phyloP scores from a whole-genome alignment of 2,797 vertebrate species.

The Pseudomugil gertrudae region DNA sequence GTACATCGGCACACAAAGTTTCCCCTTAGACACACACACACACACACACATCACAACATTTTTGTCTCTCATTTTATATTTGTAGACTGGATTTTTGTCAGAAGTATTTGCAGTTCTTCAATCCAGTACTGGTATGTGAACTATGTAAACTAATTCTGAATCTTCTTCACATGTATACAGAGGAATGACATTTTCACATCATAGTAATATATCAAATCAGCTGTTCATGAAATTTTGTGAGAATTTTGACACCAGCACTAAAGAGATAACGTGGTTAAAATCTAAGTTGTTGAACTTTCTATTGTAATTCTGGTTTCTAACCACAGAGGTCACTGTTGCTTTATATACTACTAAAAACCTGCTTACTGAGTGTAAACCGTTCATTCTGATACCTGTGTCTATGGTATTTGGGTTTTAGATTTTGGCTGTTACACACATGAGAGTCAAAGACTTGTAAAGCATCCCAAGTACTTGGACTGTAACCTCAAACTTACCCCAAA shows the following conservation, averaged over 20 bases:
- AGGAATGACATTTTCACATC: neutral
- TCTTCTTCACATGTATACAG: neutral
- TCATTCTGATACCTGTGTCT: slow-evolving; percentile 8
- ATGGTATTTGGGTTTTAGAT: slow-evolving; percentile 32
- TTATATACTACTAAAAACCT: slow-evolving; percentile 64
- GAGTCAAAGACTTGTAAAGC: slow-evolving; percentile 29
- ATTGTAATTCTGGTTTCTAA: slow-evolving; percentile 68
- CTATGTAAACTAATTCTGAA: neutral
- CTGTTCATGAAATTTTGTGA: neutral
- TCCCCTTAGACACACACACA: neutral
- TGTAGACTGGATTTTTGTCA: neutral
- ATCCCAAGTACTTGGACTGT: slow-evolving; percentile 19
- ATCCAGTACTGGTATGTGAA: neutral
- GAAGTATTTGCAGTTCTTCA: neutral
- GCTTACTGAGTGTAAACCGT: slow-evolving; percentile 15
- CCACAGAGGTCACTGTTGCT: slow-evolving; percentile 88
- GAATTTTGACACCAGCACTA: neutral
- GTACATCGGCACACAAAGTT: slow-evolving; percentile 10
- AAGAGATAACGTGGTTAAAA: neutral
- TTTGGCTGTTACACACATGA: slow-evolving; percentile 19
- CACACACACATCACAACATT: neutral
- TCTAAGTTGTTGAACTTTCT: slow-evolving; percentile 13
- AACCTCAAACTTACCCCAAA: slow-evolving; percentile 54
- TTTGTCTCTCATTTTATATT: neutral
- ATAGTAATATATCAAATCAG: neutral